A percentile compares a stretch with the other conserved stretches of the same genome.
phyloP scores from a whole-genome alignment of 2,888 invertebrate species.

The Drosophila lacicola region DNA sequence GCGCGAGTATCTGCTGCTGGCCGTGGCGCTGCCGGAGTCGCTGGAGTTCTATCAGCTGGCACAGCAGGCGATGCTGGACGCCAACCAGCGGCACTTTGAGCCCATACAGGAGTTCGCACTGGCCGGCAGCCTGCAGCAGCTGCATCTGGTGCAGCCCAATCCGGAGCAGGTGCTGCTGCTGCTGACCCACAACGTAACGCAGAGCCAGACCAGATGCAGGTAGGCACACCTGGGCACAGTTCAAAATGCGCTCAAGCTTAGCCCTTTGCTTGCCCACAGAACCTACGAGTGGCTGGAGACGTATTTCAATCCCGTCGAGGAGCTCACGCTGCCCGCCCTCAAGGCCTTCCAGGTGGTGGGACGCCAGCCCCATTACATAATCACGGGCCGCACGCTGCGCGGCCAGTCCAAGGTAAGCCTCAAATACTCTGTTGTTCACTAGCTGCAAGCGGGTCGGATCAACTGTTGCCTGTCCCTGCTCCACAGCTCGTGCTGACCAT shows the following conservation, averaged over 20 bases:
- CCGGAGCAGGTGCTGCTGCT: slow-evolving; percentile 71
- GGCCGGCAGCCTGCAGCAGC: slow-evolving; percentile 61
- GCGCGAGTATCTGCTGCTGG: slow-evolving; percentile 74
- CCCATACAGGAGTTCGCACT: slow-evolving; percentile 80
- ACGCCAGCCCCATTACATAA: slow-evolving; percentile 62
- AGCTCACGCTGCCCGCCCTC: slow-evolving; percentile 71
- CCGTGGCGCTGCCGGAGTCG: slow-evolving; percentile 72
- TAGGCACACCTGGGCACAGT: slow-evolving; percentile 10
- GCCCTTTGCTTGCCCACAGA: slow-evolving; percentile 38
- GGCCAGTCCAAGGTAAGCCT: slow-evolving; percentile 66
- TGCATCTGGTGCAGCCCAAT: slow-evolving; percentile 66
- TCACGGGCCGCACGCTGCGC: slow-evolving; percentile 66
- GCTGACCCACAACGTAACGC: slow-evolving; percentile 67
- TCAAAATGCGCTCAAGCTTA: background rate
- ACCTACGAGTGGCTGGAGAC: slow-evolving; percentile 81
- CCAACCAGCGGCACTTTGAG: slow-evolving; percentile 56
- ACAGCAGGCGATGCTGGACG: slow-evolving; percentile 52
- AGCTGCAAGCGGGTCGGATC: background rate
- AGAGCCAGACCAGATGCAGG: slow-evolving; percentile 64
- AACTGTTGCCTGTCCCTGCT: background rate
- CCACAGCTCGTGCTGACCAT: slow-evolving; percentile 73
- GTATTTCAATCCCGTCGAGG: slow-evolving; percentile 79
- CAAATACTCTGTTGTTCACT: background rate
- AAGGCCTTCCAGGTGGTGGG: slow-evolving; percentile 72
- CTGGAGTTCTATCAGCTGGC: slow-evolving; percentile 80